A percentile compares a stretch with the other conserved stretches of the same genome.
These are phyloP conservation scores for Drosophila anomelani DNA, from an alignment of 2,888 invertebrate species.

Conservation along the genomic window DNA sequence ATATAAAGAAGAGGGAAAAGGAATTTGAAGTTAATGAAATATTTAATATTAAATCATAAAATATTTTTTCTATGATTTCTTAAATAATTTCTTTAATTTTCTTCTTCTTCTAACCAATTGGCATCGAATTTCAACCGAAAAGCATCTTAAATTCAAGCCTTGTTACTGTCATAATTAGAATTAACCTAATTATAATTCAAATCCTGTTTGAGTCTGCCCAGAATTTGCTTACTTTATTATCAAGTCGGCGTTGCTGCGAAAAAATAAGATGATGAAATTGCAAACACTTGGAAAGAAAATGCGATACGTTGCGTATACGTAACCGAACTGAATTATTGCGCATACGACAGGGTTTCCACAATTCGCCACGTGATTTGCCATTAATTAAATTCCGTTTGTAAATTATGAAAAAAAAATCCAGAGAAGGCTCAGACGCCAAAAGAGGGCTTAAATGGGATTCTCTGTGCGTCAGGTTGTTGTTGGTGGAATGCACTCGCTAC, in stretches of 20 bases:
- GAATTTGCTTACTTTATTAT: constrained; percentile 29
- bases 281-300: constrained; percentile 24
- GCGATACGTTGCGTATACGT: constrained; percentile 62
- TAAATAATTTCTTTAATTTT: background rate
- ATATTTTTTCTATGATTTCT: background rate
- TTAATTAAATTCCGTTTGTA: constrained; percentile 66
- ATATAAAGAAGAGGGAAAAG: background rate
- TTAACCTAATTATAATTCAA: background rate
- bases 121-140: background rate
- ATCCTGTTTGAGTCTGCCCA: constrained; percentile 11
- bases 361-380: constrained; percentile 49
- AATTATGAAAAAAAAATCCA: background rate
- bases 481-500: constrained; percentile 64
- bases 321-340: constrained; percentile 59
- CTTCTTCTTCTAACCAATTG: background rate
- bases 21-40: background rate
- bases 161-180: background rate
- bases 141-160: background rate
- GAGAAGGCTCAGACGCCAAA: constrained; percentile 32
- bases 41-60: too few relatives aligned
- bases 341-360: constrained; percentile 58
- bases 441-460: constrained; percentile 30
- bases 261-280: constrained; percentile 41
- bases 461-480: constrained; percentile 34
- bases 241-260: constrained; percentile 8